These are phyloP conservation scores for Trachymyrmex septentrionalis DNA, from an alignment of 1,140 invertebrate genomes.

Conservation along the genomic window DNA sequence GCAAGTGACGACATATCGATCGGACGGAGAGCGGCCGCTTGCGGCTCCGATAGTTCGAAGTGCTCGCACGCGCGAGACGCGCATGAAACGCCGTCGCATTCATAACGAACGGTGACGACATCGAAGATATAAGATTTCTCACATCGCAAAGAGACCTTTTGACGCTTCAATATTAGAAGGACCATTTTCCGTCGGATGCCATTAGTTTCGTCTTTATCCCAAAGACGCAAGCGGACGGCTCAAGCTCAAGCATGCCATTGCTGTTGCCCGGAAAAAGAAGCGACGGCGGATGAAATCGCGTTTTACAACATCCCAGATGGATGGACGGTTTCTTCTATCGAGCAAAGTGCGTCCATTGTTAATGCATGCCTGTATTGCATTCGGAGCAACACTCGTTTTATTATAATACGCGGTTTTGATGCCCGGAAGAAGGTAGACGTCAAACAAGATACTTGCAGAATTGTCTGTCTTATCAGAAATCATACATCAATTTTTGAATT, in stretches of 20 bases:
- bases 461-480: conserved; percentile 3
- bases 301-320: conserved; percentile 9
- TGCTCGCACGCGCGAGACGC: background rate
- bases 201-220: conserved; percentile 20
- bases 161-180: background rate
- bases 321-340: conserved; percentile 8
- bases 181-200: background rate
- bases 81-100: conserved; percentile 18
- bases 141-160: background rate
- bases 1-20: conserved; percentile 45
- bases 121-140: conserved; percentile 28
- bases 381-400: background rate
- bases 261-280: background rate
- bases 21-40: background rate
- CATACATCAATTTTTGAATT: background rate
- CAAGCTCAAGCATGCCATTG: background rate
- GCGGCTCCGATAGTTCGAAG: conserved; percentile 37
- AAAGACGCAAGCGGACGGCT: background rate
- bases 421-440: background rate
- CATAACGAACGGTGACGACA: conserved; percentile 8
- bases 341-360: conserved; percentile 27
- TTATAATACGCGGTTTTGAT: conserved; percentile 23
- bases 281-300: background rate
- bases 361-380: conserved; percentile 12
- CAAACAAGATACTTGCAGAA: conserved; percentile 1